These are phyloP conservation scores for Andrena hattorfiana DNA, from an alignment of 2,888 invertebrate genomes.

Conservation along the genomic window DNA sequence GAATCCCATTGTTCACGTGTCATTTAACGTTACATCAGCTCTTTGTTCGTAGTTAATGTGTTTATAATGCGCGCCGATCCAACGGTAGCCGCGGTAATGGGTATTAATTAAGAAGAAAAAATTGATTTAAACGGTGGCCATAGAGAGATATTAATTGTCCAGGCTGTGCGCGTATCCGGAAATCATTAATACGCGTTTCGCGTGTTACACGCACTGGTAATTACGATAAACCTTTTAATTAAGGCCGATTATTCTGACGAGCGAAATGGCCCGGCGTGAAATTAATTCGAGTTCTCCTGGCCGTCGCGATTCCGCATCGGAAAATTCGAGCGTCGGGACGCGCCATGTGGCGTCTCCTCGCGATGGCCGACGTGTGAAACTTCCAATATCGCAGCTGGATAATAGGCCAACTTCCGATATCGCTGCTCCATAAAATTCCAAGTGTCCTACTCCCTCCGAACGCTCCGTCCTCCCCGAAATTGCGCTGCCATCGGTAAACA, in stretches of 20 bases:
- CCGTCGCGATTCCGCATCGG: not conserved
- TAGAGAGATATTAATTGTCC: conserved; percentile 39
- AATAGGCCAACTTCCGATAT: conserved; percentile 43
- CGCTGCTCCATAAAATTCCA: conserved; percentile 7
- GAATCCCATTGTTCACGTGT: not conserved
- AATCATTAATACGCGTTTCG: conserved; percentile 45
- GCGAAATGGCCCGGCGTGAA: conserved; percentile 30
- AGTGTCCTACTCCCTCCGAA: no score
- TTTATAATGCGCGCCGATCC: conserved; percentile 27
- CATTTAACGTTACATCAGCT: conserved; percentile 27
- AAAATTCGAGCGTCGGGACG: conserved; percentile 24
- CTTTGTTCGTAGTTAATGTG: conserved; percentile 32
- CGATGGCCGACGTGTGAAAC: conserved; percentile 29
- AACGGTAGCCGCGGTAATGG: conserved; percentile 27
- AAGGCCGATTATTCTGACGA: conserved; percentile 51
- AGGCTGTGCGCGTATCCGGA: conserved; percentile 14
- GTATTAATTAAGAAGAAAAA: conserved; percentile 53
- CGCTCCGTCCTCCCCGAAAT: not conserved
- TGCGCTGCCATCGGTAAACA: conserved; percentile 35
- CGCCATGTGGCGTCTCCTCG: conserved; percentile 35
- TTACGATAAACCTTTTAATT: conserved; percentile 61
- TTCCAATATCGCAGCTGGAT: conserved; percentile 42
- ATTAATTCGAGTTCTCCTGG: conserved; percentile 47
- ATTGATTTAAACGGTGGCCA: conserved; percentile 15
- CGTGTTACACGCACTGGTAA: conserved; percentile 33